A percentile compares a stretch with the other conserved stretches of the same genome.
These are phyloP conservation scores for Panthera uncia DNA, from an alignment of 2,113 vertebrate species.

Conservation along the genomic window DNA sequence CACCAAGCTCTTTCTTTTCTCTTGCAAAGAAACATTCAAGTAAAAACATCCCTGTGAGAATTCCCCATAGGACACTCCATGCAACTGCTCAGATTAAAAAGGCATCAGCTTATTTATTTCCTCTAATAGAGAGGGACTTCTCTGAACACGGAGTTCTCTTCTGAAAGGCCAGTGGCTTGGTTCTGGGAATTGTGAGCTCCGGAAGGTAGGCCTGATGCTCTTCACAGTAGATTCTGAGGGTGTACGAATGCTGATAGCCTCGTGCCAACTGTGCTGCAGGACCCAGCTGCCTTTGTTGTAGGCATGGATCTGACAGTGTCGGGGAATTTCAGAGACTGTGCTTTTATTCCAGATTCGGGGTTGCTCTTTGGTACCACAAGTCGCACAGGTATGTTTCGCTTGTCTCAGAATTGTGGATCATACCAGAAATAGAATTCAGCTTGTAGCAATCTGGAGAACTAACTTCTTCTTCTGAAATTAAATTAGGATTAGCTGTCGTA, in stretches of 20 bases:
- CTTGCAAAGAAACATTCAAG: constrained; percentile 59
- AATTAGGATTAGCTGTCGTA: constrained; percentile 59
- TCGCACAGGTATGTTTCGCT: constrained; percentile 70
- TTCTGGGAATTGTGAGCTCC: constrained; percentile 61
- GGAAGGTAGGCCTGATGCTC: constrained; percentile 46
- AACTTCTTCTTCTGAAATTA: constrained; percentile 65
- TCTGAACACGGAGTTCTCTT: background rate
- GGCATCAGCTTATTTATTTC: constrained; percentile 53
- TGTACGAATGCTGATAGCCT: constrained; percentile 54
- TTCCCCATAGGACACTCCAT: constrained; percentile 32
- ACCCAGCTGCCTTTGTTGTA: constrained; percentile 57
- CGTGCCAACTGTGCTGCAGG: constrained; percentile 31
- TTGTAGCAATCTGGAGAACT: constrained; percentile 67
- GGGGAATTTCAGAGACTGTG: constrained; percentile 68
- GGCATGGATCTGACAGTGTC: constrained; percentile 29
- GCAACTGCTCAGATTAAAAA: constrained; percentile 68
- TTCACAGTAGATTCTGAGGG: constrained; percentile 67
- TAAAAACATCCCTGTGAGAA: constrained; percentile 64
- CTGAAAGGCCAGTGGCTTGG: constrained; percentile 41
- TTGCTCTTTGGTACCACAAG: constrained; percentile 72
- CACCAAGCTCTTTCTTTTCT: constrained; percentile 39
- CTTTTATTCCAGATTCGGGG: constrained; percentile 70
- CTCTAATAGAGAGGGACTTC: constrained; percentile 47
- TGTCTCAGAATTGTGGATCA: constrained; percentile 54
- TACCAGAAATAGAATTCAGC: constrained; percentile 16